Evolutionary conservation across 2,888 invertebrate genomes (phyloP), one percentile per base, ranked within the genome.

Genomic region (Operophtera brumata): DNA sequence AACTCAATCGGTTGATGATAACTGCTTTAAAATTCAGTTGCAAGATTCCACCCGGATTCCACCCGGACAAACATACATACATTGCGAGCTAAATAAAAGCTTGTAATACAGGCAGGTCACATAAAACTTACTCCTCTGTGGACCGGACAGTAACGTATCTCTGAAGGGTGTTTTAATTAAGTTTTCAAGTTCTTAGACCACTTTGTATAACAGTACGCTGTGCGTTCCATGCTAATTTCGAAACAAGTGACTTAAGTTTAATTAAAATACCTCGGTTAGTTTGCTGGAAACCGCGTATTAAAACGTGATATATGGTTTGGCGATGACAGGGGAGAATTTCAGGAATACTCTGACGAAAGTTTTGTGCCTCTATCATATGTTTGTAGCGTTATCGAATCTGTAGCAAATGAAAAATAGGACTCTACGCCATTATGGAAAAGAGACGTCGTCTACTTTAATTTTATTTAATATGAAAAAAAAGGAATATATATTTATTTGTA

Each of bases 181-280:
- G 71, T 76, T 73, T 65, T 66, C 67, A 69, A 73, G 69, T 75
- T 75, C 73, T 73, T 68, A 67, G 62, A 70, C 64, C 67, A 66
- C 61, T 73, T 69, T 71, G 60, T 65, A 50, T 56, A 58, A 59
- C 54, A 62, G 65, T 65, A 67, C 57, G 54, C 67, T 66, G 63
- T 58, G 61, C 49, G 50, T 62, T 66, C 61, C 62, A 69, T 69
- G 65, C 69, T 73, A 73, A 75, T 73, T 73, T 70, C 52, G 61
- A 69, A 67, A 69, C 66, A 69, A 74, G 70, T 72, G 68, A 66
- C 66, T 70, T 65, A 77, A 78, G 72, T 77, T 80, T 75, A 75
- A 78, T 79, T 77, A 77, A 73, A 77, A 76, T 71, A 61, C 56
- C 67, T 60, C 37, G 52, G 64, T 68, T 66, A 60, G 69, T 70